A percentile compares a stretch with the other conserved stretches of the same genome.
Conservation (phyloP, 1,140 invertebrate genomes). For the Drosophila repleta region DNA sequence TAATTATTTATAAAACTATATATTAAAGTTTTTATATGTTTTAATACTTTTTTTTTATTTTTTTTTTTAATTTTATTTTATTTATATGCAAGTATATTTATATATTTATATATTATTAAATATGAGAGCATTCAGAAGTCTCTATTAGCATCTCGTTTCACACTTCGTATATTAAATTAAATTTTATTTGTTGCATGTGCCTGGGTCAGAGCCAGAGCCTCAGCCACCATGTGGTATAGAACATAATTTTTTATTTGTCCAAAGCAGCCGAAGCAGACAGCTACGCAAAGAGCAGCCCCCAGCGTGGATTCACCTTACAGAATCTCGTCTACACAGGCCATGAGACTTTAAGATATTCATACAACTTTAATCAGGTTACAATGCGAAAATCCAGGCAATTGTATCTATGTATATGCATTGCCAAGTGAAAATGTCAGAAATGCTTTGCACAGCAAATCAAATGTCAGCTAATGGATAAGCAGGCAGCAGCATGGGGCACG, state of each 20-base stretch:
- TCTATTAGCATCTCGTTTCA: neutral
- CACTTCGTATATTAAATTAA: conserved; percentile 54
- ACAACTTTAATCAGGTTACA: conserved; percentile 40
- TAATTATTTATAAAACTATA: too few relatives aligned
- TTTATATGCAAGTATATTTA: too few relatives aligned
- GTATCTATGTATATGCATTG: conserved; percentile 21
- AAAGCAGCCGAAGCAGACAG: conserved; percentile 32
- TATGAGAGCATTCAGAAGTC: conserved; percentile 13
- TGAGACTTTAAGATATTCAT: conserved; percentile 28
- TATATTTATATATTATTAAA: too few relatives aligned
- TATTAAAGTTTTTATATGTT: too few relatives aligned
- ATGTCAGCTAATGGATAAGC: conserved; percentile 43
- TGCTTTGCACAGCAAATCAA: conserved; percentile 39
- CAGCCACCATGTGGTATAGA: conserved; percentile 68
- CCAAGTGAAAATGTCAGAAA: conserved; percentile 32
- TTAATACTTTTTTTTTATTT: too few relatives aligned
- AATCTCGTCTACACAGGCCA: too few relatives aligned
- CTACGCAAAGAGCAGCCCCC: conserved; percentile 23
- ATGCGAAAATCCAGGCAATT: conserved; percentile 20
- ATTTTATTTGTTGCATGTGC: conserved; percentile 59
- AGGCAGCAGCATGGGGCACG: neutral
- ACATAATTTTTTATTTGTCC: conserved; percentile 73
- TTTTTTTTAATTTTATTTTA: too few relatives aligned
- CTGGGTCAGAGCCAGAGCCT: neutral
- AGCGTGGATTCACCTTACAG: conserved; percentile 41